Evolutionary conservation across 1,140 invertebrate genomes (phyloP), one percentile per base, ranked within the genome.

Genomic region (Plutomurus gul): DNA sequence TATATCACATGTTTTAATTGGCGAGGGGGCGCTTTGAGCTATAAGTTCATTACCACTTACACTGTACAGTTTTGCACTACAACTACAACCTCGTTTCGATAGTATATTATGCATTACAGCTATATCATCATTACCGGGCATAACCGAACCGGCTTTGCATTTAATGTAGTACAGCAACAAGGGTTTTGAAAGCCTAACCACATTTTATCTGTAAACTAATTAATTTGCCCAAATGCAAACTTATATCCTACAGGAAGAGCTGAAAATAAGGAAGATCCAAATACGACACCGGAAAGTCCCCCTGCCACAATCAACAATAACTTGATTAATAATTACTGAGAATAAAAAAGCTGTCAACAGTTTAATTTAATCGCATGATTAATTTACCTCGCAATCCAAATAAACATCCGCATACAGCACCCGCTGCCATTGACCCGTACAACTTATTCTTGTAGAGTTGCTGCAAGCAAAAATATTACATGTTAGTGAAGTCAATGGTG

Each of bases 301-400:
- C 75, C 43, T 60, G 8, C 16, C 6, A 60, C 46, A 36, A 20
- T 18, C 1, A 33, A 56, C 49, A n/a, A 20, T 56, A 7, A 56
- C 30, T 56, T 25, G 8, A 1, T 25, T 27, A 56, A 1, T 56
- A 27, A 20, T 4, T 20, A 20, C 6, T n/a, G 3, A 43, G 18
- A 47, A 4, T 47, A 47, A n/a, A 47, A 47, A 7, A n/a, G 18
- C 16, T 47, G 18, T n/a, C n/a, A n/a, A n/a, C n/a, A n/a, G n/a
- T n/a, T 47, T 8, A n/a, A n/a, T 47, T 4, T 10, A 8, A 47
- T 47, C 43, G 43, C 18, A 4, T 13, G n/a, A 47, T 47, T 7
- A n/a, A 30, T 11, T 27, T 22, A 78, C 76, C 76, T 49, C 76
- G 4, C 33, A 78, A 71, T 20, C 76, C 76, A 39, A 78, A 78